Evolutionary conservation across 2,888 invertebrate genomes (phyloP).

Genomic region (Strigamia transsilvanica): DNA sequence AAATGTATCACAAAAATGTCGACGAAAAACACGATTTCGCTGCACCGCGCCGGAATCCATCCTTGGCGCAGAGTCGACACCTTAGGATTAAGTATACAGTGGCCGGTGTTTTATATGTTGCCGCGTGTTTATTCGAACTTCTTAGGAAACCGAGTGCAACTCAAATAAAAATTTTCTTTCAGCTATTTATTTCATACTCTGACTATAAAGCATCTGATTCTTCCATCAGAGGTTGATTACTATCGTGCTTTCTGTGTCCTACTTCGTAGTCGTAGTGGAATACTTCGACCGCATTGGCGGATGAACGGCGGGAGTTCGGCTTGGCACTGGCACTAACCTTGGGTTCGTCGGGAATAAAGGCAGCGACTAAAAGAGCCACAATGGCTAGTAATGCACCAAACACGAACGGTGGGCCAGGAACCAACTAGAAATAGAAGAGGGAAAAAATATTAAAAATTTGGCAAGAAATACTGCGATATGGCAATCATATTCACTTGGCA

Average conservation of each 20-base stretch:
- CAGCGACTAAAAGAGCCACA: constrained; percentile 85
- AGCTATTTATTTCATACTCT: background rate
- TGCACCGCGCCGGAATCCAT: background rate
- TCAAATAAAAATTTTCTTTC: background rate
- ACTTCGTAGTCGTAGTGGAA: constrained; percentile 56
- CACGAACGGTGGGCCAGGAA: constrained; percentile 98
- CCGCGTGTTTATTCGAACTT: background rate
- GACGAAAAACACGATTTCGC: background rate
- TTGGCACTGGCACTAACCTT: constrained; percentile 32
- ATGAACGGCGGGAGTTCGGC: constrained; percentile 52
- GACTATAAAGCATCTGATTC: constrained; percentile 57
- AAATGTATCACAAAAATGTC: constrained; percentile 24
- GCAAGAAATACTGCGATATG: no score
- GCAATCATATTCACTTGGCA: no score
- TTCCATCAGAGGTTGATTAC: constrained; percentile 58
- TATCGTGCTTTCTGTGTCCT: constrained; percentile 69
- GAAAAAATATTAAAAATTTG: background rate
- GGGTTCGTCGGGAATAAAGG: constrained; percentile 64
- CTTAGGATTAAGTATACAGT: background rate
- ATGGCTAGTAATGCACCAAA: constrained; percentile 97
- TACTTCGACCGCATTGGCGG: constrained; percentile 54
- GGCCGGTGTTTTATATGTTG: background rate
- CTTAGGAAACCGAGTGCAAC: background rate
- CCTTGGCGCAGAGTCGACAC: background rate
- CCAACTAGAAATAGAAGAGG: constrained; percentile 70